A percentile compares a stretch with the other conserved stretches of the same genome.
Evolutionary conservation across 2,797 vertebrate genomes (phyloP).

Genomic region (Orestias chungarensis): DNA sequence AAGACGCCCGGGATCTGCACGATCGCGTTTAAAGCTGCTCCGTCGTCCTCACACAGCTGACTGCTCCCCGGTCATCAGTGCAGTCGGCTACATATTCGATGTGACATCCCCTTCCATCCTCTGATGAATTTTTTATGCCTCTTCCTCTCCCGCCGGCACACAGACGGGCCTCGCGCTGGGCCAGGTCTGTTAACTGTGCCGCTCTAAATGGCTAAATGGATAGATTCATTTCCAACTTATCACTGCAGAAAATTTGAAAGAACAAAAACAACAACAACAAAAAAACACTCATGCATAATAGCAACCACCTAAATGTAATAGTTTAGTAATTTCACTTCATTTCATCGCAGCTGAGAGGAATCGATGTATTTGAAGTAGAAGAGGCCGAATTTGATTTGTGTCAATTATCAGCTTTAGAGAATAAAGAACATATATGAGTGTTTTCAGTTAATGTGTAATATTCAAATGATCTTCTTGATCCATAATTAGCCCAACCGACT

Average conservation of each 20-base stretch:
- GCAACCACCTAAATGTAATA: neutral
- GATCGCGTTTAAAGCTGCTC: slow-evolving; percentile 41
- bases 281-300: neutral
- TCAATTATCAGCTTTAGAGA: neutral
- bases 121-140: slow-evolving; percentile 82
- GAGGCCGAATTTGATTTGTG: no score
- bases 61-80: slow-evolving; percentile 66
- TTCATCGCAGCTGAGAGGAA: neutral
- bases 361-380: neutral
- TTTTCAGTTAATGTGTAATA: no score
- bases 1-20: slow-evolving; percentile 35
- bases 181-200: slow-evolving; percentile 40
- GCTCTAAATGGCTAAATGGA: slow-evolving; percentile 55
- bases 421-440: no score
- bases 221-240: neutral
- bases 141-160: slow-evolving; percentile 57
- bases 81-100: slow-evolving; percentile 76
- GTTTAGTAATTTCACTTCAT: no score
- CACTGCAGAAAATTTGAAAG: neutral
- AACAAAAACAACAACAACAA: neutral
- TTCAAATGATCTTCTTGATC: no score
- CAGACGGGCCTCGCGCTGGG: slow-evolving; percentile 43
- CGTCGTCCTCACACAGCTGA: slow-evolving; percentile 59
- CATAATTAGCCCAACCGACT: no score
- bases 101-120: slow-evolving; percentile 82